These are phyloP conservation scores for Poeciliopsis retropinna DNA, from an alignment of 2,113 vertebrate genomes.

Conservation along the genomic window DNA sequence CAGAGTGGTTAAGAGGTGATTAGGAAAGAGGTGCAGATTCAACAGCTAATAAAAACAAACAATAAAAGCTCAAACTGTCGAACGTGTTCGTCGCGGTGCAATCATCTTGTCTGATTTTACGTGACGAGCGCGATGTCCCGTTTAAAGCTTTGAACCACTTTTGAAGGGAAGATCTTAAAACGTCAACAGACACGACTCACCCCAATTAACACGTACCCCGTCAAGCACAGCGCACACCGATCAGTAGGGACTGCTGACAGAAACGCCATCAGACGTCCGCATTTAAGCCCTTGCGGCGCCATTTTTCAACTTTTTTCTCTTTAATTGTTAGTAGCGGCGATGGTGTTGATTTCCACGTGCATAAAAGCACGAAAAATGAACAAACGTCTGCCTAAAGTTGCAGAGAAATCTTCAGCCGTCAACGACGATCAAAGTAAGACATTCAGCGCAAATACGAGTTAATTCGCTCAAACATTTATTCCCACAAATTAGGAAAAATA, in stretches of 20 bases:
- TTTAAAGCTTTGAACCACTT: not conserved
- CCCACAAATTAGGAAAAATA: not conserved
- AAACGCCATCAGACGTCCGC: not conserved
- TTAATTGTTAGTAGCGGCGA: not conserved
- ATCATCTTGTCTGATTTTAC: not conserved
- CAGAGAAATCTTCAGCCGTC: not conserved
- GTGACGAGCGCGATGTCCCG: not conserved
- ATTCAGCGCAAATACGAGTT: not conserved
- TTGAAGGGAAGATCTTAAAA: not conserved
- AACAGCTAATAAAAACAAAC: not conserved
- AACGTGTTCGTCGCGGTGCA: not conserved
- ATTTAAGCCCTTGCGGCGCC: not conserved
- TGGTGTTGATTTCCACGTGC: not conserved
- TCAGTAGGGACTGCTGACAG: not conserved
- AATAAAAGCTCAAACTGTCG: conserved; percentile 1
- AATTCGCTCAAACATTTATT: not conserved
- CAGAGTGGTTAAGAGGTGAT: conserved; percentile 20
- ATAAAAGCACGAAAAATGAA: not conserved
- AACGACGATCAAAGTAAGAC: not conserved
- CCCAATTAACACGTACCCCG: not conserved
- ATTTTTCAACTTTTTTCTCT: not conserved
- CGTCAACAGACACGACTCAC: not conserved
- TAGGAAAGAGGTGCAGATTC: conserved; percentile 1
- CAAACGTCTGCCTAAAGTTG: not conserved
- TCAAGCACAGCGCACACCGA: too few species aligned